Evolutionary conservation across 1,140 invertebrate species (phyloP), one percentile per base, ranked within the genome.

Genomic region (Lasioglossum albipes): DNA sequence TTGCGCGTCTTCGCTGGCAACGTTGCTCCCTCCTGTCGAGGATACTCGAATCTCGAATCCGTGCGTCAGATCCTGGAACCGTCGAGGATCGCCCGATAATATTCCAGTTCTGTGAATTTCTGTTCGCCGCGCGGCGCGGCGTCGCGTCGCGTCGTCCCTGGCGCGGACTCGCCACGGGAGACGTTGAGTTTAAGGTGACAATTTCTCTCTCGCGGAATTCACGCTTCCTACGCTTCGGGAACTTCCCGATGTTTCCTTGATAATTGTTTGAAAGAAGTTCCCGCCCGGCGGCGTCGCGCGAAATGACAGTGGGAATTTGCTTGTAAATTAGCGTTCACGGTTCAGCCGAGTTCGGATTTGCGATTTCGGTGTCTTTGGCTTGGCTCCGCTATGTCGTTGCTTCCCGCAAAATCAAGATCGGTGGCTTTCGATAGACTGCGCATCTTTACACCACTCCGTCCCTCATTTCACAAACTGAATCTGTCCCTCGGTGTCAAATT

Each of bases 191-290:
- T 62, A 71, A 71, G 67, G n/a, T 71, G 75, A 70, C 75, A 36
- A 71, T 77, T 71, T 41, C 57, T 6, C 7, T 36, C 36, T 36
- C 57, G 7, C 13, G 31, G 52, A 22, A 52, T 41, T 65, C 45
- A 7, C 36, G 9, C 45, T 20, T 0, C 72, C 6, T 20, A 61
- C n/a, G 22, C 18, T 20, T 12, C 13, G 20, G n/a, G 7, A 76
- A 61, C 52, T n/a, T 20, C 6, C 5, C 57, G 42, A 31, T 45
- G 42, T 27, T 59, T 18, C 9, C 49, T 57, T 36, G 74, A 68
- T 68, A 68, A 68, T 68, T 68, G 66, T 68, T 67, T 20, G 65
- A 41, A 68, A 68, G 66, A 68, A 68, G 66, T 68, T 67, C 12
- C 36, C 65, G 1, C n/a, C n/a, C n/a, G 65, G 7, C n/a, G 12